Evolutionary conservation across 2,888 invertebrate species (phyloP).

Genomic region (Polymixis lichenea): DNA sequence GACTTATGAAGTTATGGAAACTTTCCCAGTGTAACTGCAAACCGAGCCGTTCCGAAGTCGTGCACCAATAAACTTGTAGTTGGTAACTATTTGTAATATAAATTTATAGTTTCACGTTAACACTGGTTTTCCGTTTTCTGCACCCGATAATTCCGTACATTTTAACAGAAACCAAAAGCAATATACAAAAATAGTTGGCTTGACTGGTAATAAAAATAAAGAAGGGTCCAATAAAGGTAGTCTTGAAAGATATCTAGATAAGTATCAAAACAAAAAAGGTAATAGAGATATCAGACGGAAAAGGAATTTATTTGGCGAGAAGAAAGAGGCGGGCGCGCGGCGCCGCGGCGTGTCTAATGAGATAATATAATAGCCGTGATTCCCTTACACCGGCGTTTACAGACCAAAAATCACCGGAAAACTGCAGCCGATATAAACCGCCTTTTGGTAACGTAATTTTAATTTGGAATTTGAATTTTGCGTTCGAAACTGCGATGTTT

Average conservation of each 20-base stretch:
- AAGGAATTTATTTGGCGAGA: slow-evolving; percentile 87
- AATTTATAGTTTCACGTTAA: slow-evolving; percentile 82
- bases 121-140: slow-evolving; percentile 71
- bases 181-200: slow-evolving; percentile 16
- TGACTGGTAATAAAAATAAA: slow-evolving; percentile 45
- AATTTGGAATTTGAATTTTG: slow-evolving; percentile 55
- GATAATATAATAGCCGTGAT: slow-evolving; percentile 90
- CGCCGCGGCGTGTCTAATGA: slow-evolving; percentile 88
- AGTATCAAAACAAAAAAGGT: slow-evolving; percentile 75
- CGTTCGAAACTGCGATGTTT: slow-evolving; percentile 16
- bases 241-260: slow-evolving; percentile 53
- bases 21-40: slow-evolving; percentile 82
- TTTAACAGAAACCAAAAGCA: slow-evolving; percentile 4
- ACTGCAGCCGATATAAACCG: slow-evolving; percentile 81
- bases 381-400: slow-evolving; percentile 83
- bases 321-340: slow-evolving; percentile 79
- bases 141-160: slow-evolving; percentile 26
- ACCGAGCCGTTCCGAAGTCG: slow-evolving; percentile 83
- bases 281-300: slow-evolving; percentile 82
- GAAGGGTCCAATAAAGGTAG: slow-evolving; percentile 35
- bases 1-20: slow-evolving; percentile 87
- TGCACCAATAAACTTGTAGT: slow-evolving; percentile 87
- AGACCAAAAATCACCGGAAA: slow-evolving; percentile 87
- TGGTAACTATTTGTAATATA: slow-evolving; percentile 87
- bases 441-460: slow-evolving; percentile 70